Evolutionary conservation across 2,797 vertebrate genomes (phyloP).

Genomic region (Knipowitschia caucasica): DNA sequence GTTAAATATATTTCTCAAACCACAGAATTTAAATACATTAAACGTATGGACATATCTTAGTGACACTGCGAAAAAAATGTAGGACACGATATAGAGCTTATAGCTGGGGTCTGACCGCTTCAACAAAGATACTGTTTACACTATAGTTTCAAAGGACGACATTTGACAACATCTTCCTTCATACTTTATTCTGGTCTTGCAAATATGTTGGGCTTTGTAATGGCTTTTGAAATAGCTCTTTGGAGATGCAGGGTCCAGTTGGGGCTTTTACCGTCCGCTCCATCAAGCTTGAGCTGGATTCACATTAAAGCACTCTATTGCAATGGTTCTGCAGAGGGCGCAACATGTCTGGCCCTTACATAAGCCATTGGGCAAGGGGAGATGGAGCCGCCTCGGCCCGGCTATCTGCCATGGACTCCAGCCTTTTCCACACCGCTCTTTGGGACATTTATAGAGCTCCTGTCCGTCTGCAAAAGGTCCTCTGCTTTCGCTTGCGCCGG

Average conservation of each 20-base stretch:
- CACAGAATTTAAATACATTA: too few relatives aligned
- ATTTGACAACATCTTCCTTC: not conserved
- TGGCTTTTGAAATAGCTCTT: constrained; percentile 49
- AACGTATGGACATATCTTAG: too few relatives aligned
- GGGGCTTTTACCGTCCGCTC: constrained; percentile 37
- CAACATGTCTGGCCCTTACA: constrained; percentile 36
- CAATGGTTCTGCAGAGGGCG: constrained; percentile 14
- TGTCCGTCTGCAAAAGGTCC: not conserved
- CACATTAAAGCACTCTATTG: constrained; percentile 44
- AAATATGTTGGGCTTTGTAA: constrained; percentile 29
- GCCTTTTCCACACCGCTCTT: constrained; percentile 1
- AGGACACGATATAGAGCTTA: too few relatives aligned
- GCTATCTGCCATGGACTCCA: not conserved
- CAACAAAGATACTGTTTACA: constrained; percentile 6
- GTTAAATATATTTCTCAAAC: too few relatives aligned
- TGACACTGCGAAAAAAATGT: constrained; percentile 2
- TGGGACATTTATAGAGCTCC: not conserved
- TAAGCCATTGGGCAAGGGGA: constrained; percentile 19
- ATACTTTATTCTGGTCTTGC: constrained; percentile 22
- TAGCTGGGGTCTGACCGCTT: too few relatives aligned
- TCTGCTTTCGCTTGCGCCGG: not conserved
- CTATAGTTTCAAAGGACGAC: not conserved
- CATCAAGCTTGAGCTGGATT: constrained; percentile 27
- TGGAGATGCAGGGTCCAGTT: constrained; percentile 24
- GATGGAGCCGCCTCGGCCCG: constrained; percentile 16